Evolutionary conservation across 2,113 vertebrate genomes (phyloP).

Genomic region (Archocentrus centrarchus): DNA sequence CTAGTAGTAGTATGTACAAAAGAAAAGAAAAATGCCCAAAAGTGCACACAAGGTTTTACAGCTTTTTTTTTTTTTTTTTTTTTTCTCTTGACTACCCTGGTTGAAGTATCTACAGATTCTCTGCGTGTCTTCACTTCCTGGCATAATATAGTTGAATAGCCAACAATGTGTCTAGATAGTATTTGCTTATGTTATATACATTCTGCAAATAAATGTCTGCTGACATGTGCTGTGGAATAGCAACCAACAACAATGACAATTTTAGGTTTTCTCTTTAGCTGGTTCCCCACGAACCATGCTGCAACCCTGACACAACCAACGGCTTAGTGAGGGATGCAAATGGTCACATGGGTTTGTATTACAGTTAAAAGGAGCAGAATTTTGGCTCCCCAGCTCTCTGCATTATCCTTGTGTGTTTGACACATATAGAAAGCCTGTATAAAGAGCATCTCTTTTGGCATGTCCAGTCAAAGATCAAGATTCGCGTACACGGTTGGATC

Average conservation of each 20-base stretch:
- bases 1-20: conserved; percentile 96
- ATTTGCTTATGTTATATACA: conserved; percentile 85
- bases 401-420: neutral
- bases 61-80: conserved; percentile 64
- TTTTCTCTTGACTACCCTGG: conserved; percentile 82
- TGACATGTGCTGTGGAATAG: conserved; percentile 84
- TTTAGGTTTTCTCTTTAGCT: conserved; percentile 60
- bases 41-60: conserved; percentile 94
- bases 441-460: neutral
- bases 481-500: neutral
- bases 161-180: conserved; percentile 85
- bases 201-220: conserved; percentile 92
- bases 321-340: conserved; percentile 10
- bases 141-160: conserved; percentile 85
- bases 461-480: conserved; percentile 1
- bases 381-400: neutral
- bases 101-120: conserved; percentile 96
- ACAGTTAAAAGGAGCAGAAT: neutral
- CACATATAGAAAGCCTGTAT: neutral
- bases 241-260: conserved; percentile 80
- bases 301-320: conserved; percentile 4
- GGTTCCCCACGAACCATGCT: neutral
- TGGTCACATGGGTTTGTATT: neutral
- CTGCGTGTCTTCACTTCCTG: conserved; percentile 44
- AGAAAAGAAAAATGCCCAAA: conserved; percentile 86